Percentiles rank a stretch among this genome's conserved stretches.
Evolutionary conservation across 1,140 invertebrate species (phyloP).

Genomic region (Ostrea edulis): DNA sequence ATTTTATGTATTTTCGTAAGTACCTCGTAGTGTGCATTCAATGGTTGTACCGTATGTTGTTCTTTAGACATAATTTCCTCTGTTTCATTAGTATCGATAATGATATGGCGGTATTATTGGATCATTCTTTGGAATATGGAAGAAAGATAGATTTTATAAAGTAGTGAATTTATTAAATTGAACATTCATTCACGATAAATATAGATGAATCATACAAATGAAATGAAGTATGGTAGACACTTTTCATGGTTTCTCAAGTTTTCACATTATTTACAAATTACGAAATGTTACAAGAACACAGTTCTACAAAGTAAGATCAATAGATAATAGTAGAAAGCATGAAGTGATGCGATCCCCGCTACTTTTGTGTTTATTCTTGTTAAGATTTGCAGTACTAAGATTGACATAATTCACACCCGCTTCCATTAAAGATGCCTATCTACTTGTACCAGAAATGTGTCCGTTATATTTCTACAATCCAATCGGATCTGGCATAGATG

Average conservation of each 20-base stretch:
- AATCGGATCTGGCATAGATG: not conserved
- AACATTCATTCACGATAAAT: not conserved
- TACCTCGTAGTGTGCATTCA: no score
- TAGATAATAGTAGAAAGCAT: not conserved
- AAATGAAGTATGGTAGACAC: not conserved
- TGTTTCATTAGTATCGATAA: no score
- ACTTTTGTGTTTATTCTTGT: conserved; percentile 20
- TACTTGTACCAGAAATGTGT: not conserved
- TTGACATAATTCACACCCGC: not conserved
- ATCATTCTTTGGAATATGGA: no score
- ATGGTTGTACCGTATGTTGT: no score
- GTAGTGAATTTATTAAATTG: not conserved
- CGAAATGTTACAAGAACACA: not conserved
- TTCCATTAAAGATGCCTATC: not conserved
- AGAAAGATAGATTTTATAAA: no score
- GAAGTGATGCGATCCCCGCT: not conserved
- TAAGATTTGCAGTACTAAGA: not conserved
- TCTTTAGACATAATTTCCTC: no score
- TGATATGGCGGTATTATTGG: no score
- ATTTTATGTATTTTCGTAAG: no score
- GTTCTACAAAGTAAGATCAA: not conserved
- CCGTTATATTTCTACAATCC: not conserved
- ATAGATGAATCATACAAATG: not conserved
- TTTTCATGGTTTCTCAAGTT: not conserved
- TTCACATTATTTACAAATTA: not conserved